phyloP scores from a whole-genome alignment of 1,140 invertebrate genomes.

The Myzus persicae region DNA sequence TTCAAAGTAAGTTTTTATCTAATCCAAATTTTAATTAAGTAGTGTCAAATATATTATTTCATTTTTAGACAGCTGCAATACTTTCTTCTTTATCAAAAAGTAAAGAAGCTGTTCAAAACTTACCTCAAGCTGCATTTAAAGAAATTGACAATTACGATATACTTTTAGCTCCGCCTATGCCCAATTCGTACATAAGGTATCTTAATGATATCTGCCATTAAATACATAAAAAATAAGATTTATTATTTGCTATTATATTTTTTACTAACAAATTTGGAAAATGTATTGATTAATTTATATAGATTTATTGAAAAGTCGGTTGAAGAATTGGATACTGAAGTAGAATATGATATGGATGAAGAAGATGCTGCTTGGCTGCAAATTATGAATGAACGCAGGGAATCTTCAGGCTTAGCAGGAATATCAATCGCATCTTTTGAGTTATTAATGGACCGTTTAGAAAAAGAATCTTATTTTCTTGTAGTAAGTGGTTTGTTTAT shows the following conservation, averaged over 20 bases:
- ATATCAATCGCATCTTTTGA: conserved; percentile 91
- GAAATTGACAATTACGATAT: conserved; percentile 81
- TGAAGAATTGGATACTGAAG: conserved; percentile 90
- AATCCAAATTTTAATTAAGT: background rate
- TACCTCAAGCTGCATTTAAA: conserved; percentile 86
- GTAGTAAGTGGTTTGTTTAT: conserved; percentile 55
- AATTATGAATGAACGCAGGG: conserved; percentile 84
- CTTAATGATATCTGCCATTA: no score
- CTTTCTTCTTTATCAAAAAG: conserved; percentile 60
- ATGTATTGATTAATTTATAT: background rate
- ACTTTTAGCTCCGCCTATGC: conserved; percentile 79
- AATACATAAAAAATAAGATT: background rate
- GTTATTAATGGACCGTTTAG: conserved; percentile 93
- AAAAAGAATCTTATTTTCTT: conserved; percentile 94
- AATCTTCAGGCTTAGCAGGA: conserved; percentile 71
- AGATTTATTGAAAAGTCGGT: conserved; percentile 93
- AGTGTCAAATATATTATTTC: background rate
- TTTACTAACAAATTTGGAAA: background rate
- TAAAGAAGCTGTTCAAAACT: conserved; percentile 64
- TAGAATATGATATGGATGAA: conserved; percentile 98
- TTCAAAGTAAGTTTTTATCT: conserved; percentile 1
- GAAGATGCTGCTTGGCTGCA: conserved; percentile 93
- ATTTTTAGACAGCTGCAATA: conserved; percentile 49
- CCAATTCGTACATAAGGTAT: conserved; percentile 79
- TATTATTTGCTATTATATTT: background rate